phyloP scores from a whole-genome alignment of 1,140 invertebrate genomes.

The Bombus affinis region DNA sequence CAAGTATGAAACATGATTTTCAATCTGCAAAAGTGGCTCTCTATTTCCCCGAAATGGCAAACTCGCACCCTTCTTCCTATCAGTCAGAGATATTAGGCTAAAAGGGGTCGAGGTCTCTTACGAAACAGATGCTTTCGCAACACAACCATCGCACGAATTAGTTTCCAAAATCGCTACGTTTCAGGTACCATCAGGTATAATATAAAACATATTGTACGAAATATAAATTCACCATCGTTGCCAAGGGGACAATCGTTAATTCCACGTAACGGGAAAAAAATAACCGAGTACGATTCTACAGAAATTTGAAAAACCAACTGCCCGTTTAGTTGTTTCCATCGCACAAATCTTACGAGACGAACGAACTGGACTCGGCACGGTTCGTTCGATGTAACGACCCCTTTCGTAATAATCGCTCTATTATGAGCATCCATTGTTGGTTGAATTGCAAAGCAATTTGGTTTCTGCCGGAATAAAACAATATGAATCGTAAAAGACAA shows the following conservation, averaged over 20 bases:
- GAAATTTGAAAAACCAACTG: slow-evolving; percentile 8
- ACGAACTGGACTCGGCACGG: background rate
- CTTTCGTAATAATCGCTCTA: slow-evolving; percentile 27
- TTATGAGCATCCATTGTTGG: slow-evolving; percentile 17
- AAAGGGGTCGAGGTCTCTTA: slow-evolving; percentile 7
- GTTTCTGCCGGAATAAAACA: slow-evolving; percentile 6
- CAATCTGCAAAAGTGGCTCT: slow-evolving; percentile 47
- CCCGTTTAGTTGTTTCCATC: slow-evolving; percentile 16
- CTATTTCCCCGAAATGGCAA: background rate
- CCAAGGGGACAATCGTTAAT: background rate
- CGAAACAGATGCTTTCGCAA: background rate
- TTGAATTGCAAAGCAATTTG: slow-evolving; percentile 11
- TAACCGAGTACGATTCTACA: background rate
- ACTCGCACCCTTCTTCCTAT: slow-evolving; percentile 9
- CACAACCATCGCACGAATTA: background rate
- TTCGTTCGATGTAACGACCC: slow-evolving; percentile 18
- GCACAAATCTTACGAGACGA: background rate
- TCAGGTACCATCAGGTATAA: no score
- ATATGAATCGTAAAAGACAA: slow-evolving; percentile 3
- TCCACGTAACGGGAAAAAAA: background rate
- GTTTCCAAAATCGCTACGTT: background rate
- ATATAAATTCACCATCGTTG: background rate
- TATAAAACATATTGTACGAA: background rate
- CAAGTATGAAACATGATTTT: slow-evolving; percentile 37
- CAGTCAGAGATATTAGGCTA: slow-evolving; percentile 33